These are phyloP conservation scores for Philereme vetulata DNA, from an alignment of 2,888 invertebrate genomes.

Conservation along the genomic window DNA sequence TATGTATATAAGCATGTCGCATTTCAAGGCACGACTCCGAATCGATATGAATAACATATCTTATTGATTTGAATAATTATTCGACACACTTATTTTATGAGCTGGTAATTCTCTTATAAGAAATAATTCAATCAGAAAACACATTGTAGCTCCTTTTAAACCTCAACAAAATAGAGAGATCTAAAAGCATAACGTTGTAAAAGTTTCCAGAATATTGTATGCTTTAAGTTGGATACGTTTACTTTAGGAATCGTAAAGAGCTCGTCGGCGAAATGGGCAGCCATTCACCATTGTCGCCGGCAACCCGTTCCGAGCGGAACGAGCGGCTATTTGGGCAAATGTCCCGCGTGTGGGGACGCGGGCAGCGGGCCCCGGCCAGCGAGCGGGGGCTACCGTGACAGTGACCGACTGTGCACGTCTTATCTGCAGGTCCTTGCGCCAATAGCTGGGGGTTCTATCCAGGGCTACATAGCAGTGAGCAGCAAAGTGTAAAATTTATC, in stretches of 20 bases:
- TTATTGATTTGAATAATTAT: slow-evolving; percentile 1
- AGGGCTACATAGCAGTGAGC: no score
- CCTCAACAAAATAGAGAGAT: no score
- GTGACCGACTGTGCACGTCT: slow-evolving; percentile 1
- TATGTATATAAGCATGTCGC: background rate
- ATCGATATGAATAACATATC: no score
- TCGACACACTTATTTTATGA: background rate
- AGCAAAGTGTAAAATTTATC: no score
- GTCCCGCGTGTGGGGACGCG: background rate
- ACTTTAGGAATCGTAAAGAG: no score
- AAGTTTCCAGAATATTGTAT: no score
- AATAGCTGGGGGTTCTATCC: background rate
- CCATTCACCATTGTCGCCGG: slow-evolving; percentile 6
- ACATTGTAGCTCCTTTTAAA: no score
- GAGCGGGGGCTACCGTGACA: slow-evolving; percentile 4
- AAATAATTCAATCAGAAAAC: no score
- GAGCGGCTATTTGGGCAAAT: slow-evolving; percentile 11
- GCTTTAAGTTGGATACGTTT: no score
- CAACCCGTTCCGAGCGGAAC: slow-evolving; percentile 11
- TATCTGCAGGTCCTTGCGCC: slow-evolving; percentile 7
- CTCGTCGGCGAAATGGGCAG: background rate
- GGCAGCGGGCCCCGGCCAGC: no score
- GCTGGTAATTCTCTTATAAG: background rate
- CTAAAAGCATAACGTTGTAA: no score
- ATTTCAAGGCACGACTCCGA: no score